These are phyloP conservation scores for Xerus rutilus DNA, from an alignment of 2,797 vertebrate species.

Conservation along the genomic window DNA sequence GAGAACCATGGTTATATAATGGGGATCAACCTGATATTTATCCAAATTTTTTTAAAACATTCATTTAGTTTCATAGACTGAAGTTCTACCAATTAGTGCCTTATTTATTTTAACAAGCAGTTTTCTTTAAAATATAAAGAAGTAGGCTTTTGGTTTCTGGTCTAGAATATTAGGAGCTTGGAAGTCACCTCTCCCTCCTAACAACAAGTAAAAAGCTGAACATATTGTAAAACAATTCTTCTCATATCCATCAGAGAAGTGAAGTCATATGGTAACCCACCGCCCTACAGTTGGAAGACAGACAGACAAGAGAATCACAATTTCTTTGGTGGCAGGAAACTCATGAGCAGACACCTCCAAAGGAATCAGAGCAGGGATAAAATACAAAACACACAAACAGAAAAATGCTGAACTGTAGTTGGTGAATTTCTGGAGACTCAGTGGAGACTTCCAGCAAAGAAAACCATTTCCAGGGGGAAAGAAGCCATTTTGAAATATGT, in stretches of 20 bases:
- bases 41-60: neutral
- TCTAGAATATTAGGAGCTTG: neutral
- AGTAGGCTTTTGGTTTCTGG: neutral
- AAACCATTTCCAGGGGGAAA: neutral
- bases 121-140: conserved; percentile 21
- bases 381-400: no score
- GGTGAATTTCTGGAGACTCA: neutral
- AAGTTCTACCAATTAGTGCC: neutral
- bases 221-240: neutral
- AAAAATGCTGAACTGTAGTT: neutral
- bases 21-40: neutral
- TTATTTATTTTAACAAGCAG: neutral
- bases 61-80: neutral
- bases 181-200: neutral
- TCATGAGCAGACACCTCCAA: neutral
- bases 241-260: neutral
- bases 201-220: neutral
- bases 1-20: neutral
- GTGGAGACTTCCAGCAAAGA: neutral
- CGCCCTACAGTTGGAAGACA: neutral
- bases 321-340: neutral
- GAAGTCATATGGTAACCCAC: neutral
- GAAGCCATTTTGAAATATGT: neutral
- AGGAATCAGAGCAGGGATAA: neutral
- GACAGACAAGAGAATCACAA: neutral